Base-by-base conservation (phyloP, 53 echinoderm and acorn worm genomes). In the Zoroaster sp. region DNA sequence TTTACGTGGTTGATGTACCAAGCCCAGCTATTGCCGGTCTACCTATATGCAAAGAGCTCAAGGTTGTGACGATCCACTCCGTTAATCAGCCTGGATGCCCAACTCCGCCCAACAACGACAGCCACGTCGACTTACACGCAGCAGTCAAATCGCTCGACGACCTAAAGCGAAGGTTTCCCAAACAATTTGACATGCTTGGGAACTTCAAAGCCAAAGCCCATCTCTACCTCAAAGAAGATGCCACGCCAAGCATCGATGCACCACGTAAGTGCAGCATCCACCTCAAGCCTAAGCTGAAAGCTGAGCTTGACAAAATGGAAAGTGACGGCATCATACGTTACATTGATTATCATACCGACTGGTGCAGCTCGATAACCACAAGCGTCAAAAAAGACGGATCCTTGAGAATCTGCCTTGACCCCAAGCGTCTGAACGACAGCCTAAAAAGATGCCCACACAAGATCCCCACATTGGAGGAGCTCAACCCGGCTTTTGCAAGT, bases 1-100 rank as follows among this genome's bases (percentile, higher is more conserved):
- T 89, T 37, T 91, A 89, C 53, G 82, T 92, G 35, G 81, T 85
- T 43, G 68, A 89, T 34, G 91, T 93, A 8, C 77, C 85, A 41
- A 85, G 93, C 25, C 89, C 89, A n/a, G 83, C 91, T 44, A 85
- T 94, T 34, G 91, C 77, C 33, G 91, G 91, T 18, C 44, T 93
- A n/a, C n/a, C n/a, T n/a, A n/a, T n/a, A 78, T 91, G 76, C 83
- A 69, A 79, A 31, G 35, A 71, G 20, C 81, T 94, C 2, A 43
- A 74, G 12, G 41, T 94, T 17, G 89, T 92, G 10, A 92, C 92
- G 32, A 76, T 94, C 54, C 86, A 94, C 49, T 74, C 35, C 37
- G 12, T 76, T 44, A 14, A 18, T 3, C 47, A 39, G 35, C 45
- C 51, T 51, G 51, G 2, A 51, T 51, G 10, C 32, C 47, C 47